phyloP scores from a whole-genome alignment of 1,140 invertebrate species.

The Akabosia matsudoensis region DNA sequence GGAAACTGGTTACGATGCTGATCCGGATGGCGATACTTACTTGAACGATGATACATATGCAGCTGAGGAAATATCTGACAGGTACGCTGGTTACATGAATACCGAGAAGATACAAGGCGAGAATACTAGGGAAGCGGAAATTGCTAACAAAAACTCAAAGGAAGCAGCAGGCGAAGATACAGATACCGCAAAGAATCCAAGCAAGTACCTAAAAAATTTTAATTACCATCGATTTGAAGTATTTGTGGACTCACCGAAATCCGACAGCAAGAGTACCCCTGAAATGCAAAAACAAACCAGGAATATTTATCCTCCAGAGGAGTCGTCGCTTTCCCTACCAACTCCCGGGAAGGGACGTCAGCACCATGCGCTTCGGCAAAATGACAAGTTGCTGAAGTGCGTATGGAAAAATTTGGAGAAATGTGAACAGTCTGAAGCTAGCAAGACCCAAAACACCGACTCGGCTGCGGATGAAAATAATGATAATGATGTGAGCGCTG shows the following conservation, averaged over 20 bases:
- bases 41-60: neutral
- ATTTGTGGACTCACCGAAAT: neutral
- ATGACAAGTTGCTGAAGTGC: neutral
- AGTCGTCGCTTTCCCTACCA: too few relatives aligned
- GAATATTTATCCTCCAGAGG: too few relatives aligned
- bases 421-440: too few relatives aligned
- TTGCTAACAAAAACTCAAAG: neutral
- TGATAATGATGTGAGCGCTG: too few relatives aligned
- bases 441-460: too few relatives aligned
- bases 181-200: neutral
- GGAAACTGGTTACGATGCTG: neutral
- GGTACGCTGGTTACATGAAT: neutral
- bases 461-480: too few relatives aligned
- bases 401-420: neutral
- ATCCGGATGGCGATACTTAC: neutral
- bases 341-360: too few relatives aligned
- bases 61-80: neutral
- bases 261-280: neutral
- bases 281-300: neutral
- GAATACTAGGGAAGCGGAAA: neutral
- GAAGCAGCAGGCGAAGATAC: neutral
- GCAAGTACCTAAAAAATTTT: neutral
- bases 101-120: neutral
- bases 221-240: conserved; percentile 12
- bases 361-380: neutral